Evolutionary conservation across 1,140 invertebrate genomes (phyloP), one percentile per base, ranked within the genome.

Genomic region (Myzus persicae): DNA sequence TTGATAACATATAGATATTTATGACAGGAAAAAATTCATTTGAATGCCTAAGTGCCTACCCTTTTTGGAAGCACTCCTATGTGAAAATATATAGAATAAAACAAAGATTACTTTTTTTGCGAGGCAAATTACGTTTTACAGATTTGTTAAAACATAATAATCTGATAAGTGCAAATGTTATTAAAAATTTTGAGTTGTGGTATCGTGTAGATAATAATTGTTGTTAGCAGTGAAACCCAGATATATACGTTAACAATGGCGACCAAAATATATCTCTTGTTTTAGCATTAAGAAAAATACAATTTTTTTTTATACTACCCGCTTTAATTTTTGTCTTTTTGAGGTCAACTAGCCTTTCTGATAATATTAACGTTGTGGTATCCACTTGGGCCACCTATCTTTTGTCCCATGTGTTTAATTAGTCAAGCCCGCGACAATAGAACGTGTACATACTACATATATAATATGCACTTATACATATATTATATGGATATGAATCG

Each of bases 401-500:
- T 88, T 88, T 48, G 44, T 88, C 85, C 31, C 44, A 9, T 36
- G 44, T 46, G 85, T 46, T 88, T 88, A 48, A 88, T 88, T 88
- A 48, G 85, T 88, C 44, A 31, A n/a, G 8, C 44, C 18, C 44
- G 20, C 44, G 22, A 88, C 85, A 88, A 88, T 88, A 88, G 85
- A 88, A 36, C 42, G 20, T n/a, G 40, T 46, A 40, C 54, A 44
- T 67, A 76, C 42, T n/a, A n/a, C n/a, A n/a, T n/a, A n/a, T n/a
- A n/a, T n/a, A n/a, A 91, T 9, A 31, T 42, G 36, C 44, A 31
- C 31, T 51, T 24, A 51, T 24, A 51, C 48, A 51, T 22, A 1
- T 22, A 9, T 11, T 48, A 51, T 22, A 51, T 51, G 42, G 9
- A 8, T 91, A 67, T 26, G 40, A 46, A 46, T 67, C 40, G 51